Base-by-base conservation (phyloP, 2,797 vertebrate species). In the Dermochelys coriacea region DNA sequence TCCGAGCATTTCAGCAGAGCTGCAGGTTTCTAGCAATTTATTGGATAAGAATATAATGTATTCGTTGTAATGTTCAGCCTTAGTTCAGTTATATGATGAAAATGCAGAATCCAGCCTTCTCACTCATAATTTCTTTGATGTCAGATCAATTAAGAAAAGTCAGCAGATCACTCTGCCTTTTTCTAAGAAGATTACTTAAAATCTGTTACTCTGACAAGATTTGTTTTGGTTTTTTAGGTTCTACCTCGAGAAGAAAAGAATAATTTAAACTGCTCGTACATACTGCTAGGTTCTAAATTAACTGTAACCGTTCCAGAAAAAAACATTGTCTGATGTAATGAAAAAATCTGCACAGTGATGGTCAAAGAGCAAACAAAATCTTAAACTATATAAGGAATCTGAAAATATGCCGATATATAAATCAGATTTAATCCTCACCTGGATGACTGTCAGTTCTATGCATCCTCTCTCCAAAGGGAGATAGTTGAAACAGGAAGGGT, bases 21-120 rank as follows among this genome's bases (percentile, higher is more conserved):
- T 41, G 12, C 18, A 11, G 75, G 55, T 75, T 75, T 85, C 71
- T 75, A 75, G 41, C 71, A 75, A 15, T 75, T 45, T 77, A 14
- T 64, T 86, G 55, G 37, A 50, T 59, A 18, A 19, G 45, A 47
- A 12, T 27, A 15, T 23, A 93, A 52, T 12, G 3, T 47, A 2
- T 64, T 15, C 86, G 54, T 90, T 78, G 34, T 82, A 93, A 83
- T 85, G 50, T 87, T 93, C 92, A 89, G 51, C 80, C 80, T 49
- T 50, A 15, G 6, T 81, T 93, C 89, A 51, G 6, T 50, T 81
- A 37, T 23, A 8, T 80, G 89, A 84, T 41, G 57, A 51, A 93
- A 89, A 88, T 89, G 7, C 89, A 47, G n/a, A 34, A 82, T 95
- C 12, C 49, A 85, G 31, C 51, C 78, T 87, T 57, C 57, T 85